Evolutionary conservation across 2,797 vertebrate species (phyloP).

Genomic region (Chaetodon trifasciatus): DNA sequence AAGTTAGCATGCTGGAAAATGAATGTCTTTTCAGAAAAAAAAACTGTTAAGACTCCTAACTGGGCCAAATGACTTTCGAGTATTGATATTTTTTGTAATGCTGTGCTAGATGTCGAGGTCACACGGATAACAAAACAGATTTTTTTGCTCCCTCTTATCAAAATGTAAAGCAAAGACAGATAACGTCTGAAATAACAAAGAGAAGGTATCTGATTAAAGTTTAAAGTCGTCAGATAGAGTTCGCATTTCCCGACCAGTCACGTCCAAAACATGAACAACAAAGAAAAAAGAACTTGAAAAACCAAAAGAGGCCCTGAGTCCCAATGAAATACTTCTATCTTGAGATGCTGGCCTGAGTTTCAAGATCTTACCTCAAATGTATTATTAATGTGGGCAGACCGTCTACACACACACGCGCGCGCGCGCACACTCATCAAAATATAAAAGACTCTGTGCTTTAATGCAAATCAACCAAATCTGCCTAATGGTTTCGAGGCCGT

Average conservation of each 20-base stretch:
- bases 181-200: constrained; percentile 7
- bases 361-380: constrained; percentile 29
- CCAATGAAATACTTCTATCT: constrained; percentile 13
- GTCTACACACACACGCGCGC: background rate
- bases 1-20: background rate
- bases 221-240: background rate
- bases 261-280: constrained; percentile 1
- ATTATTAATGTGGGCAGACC: constrained; percentile 23
- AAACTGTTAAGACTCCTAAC: background rate
- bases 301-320: constrained; percentile 13
- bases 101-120: too few relatives aligned
- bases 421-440: constrained; percentile 17
- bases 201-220: background rate
- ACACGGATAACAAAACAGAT: background rate
- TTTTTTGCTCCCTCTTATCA: background rate
- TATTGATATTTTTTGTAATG: background rate
- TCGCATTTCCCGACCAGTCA: background rate
- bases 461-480: constrained; percentile 36
- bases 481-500: constrained; percentile 5
- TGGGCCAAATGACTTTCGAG: background rate
- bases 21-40: background rate
- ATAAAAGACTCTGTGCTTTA: constrained; percentile 8
- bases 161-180: background rate
- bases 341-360: constrained; percentile 19
- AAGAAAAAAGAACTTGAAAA: background rate